Conservation (phyloP, 2,888 invertebrate species). For the Enchytraeus crypticus region DNA sequence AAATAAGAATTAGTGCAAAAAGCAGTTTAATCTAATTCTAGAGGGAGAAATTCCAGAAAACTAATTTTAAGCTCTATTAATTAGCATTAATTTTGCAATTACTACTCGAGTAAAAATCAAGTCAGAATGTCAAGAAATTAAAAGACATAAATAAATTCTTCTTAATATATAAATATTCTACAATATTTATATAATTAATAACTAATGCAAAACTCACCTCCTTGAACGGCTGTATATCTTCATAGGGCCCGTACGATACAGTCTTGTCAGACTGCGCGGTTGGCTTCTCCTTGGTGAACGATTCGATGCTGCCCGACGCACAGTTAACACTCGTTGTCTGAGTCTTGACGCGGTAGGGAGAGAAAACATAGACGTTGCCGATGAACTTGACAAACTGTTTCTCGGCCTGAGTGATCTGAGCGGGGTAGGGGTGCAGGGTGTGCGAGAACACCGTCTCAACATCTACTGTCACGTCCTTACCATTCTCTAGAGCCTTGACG, state of each 20-base stretch:
- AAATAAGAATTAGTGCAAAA: neutral
- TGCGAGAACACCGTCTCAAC: constrained; percentile 62
- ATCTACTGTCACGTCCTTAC: constrained; percentile 38
- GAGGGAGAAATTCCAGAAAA: neutral
- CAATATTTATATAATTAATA: no score
- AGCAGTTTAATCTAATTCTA: neutral
- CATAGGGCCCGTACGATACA: constrained; percentile 82
- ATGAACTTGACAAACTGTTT: constrained; percentile 81
- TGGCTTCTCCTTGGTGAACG: constrained; percentile 44
- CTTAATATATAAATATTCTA: no score
- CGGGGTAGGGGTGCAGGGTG: constrained; percentile 72
- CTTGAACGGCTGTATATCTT: constrained; percentile 59
- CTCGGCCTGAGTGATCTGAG: constrained; percentile 80
- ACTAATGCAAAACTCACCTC: no score
- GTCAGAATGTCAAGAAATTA: no score
- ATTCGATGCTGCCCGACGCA: constrained; percentile 66
- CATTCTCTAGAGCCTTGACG: constrained; percentile 34
- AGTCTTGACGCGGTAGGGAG: constrained; percentile 68
- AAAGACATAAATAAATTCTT: no score
- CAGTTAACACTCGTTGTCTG: constrained; percentile 74
- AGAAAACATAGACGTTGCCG: constrained; percentile 73
- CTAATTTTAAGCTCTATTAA: no score
- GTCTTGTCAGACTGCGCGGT: constrained; percentile 63
- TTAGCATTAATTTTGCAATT: no score
- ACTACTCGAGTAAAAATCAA: no score